phyloP scores from a whole-genome alignment of 2,113 vertebrate genomes.

The Sarotherodon lohbergeri region DNA sequence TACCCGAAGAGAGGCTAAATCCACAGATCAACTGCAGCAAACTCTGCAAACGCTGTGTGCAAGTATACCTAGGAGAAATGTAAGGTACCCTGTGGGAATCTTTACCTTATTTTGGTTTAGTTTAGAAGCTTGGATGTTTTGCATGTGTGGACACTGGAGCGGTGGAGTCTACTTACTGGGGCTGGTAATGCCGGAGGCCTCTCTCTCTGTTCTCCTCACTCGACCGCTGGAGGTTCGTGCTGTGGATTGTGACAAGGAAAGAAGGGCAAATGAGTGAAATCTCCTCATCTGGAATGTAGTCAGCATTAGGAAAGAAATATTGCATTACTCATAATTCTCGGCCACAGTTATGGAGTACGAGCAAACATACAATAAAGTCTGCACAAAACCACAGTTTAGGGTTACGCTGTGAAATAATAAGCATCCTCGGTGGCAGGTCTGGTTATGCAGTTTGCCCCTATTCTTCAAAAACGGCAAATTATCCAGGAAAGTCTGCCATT shows the following conservation, averaged over 20 bases:
- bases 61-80: neutral
- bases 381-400: neutral
- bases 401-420: neutral
- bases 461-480: neutral
- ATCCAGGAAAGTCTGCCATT: neutral
- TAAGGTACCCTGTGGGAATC: neutral
- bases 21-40: neutral
- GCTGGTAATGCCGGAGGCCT: conserved; percentile 53
- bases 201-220: conserved; percentile 61
- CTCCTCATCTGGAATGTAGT: neutral
- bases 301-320: neutral
- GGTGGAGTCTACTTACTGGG: conserved; percentile 60
- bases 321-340: neutral
- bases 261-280: neutral
- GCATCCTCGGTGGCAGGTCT: neutral
- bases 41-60: neutral
- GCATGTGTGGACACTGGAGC: neutral
- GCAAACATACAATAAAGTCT: neutral
- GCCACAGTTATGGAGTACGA: neutral
- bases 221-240: conserved; percentile 59
- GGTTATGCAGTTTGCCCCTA: neutral
- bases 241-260: conserved; percentile 8
- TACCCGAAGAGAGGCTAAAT: neutral
- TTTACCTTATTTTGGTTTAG: neutral
- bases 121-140: neutral